A percentile compares a stretch with the other conserved stretches of the same genome.
Evolutionary conservation across 2,113 vertebrate genomes (phyloP).

Genomic region (Pelecanus crispus): DNA sequence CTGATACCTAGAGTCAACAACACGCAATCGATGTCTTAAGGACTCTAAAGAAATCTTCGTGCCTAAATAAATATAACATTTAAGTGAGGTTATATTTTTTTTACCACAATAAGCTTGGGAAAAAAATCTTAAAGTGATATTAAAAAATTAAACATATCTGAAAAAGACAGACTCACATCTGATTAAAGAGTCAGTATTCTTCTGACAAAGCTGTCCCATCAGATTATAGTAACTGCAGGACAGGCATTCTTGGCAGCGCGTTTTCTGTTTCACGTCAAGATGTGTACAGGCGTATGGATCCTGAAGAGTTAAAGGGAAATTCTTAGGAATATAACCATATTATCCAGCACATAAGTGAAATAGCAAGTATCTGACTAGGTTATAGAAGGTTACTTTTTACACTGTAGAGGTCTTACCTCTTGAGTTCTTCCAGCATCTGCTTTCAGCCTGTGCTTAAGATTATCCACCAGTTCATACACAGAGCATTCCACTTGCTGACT

Average conservation of each 20-base stretch:
- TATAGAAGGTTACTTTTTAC: neutral
- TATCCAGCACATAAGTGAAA: neutral
- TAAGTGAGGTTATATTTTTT: neutral
- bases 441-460: constrained; percentile 73
- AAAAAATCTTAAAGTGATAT: neutral
- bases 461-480: constrained; percentile 71
- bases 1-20: constrained; percentile 54
- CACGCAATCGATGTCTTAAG: constrained; percentile 68
- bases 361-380: neutral
- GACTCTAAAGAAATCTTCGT: constrained; percentile 73
- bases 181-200: constrained; percentile 80
- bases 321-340: neutral
- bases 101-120: neutral
- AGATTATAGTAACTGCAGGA: constrained; percentile 78
- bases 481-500: constrained; percentile 79
- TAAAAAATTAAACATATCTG: neutral
- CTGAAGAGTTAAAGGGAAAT: constrained; percentile 48
- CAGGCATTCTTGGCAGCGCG: constrained; percentile 80
- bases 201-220: constrained; percentile 78
- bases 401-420: constrained; percentile 57
- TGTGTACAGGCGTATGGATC: constrained; percentile 72
- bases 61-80: constrained; percentile 57
- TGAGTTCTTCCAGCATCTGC: constrained; percentile 43
- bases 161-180: constrained; percentile 70
- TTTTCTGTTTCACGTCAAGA: constrained; percentile 73